Base-by-base conservation (phyloP, 1,140 invertebrate genomes). In the Samia ricini region DNA sequence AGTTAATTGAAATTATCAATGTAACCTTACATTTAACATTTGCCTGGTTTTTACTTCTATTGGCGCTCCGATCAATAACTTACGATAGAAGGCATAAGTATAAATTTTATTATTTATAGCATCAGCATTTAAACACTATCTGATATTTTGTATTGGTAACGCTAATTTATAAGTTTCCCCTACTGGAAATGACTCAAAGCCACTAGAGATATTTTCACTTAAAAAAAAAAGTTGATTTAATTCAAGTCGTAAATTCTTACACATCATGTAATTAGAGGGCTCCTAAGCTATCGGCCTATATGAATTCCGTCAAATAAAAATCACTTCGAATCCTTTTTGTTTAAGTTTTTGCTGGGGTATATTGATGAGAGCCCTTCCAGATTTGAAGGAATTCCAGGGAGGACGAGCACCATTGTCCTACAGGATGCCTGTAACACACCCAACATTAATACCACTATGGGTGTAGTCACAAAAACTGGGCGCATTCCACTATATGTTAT, bases 231-330 rank as follows among this genome's bases (percentile, higher is more conserved):
- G n/a, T 12, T 15, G 7, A 15, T 42, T 42, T 1, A 15, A 42
- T 42, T 42, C 12, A 0, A 42, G 4, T 42, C 3, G 1, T 7
- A 42, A 42, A 42, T 42, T 12, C 12, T 10, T 15, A 42, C 15
- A 42, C n/a, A 42, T 42, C 4, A 42, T 15, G 33, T 15, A 42
- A 42, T 42, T 42, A 21, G 20, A 52, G 22, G 22, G 20, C 12
- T 10, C 19, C 12, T 29, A 2, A 8, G 26, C 60, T 64, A 56
- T 57, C 61, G 63, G 59, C 54, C 78, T 73, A 72, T 71, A 75
- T 63, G 82, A 81, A 89, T 86, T 87, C 84, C 81, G 74, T 86
- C 81, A 81, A 86, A 89, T 87, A 89, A 89, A 88, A 89, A 88
- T 87, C 78, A 63, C 62, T 76, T 72, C 67, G 71, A 69, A 61